Conservation (phyloP, 2,797 vertebrate genomes). For the Pangasius mekongensis region DNA sequence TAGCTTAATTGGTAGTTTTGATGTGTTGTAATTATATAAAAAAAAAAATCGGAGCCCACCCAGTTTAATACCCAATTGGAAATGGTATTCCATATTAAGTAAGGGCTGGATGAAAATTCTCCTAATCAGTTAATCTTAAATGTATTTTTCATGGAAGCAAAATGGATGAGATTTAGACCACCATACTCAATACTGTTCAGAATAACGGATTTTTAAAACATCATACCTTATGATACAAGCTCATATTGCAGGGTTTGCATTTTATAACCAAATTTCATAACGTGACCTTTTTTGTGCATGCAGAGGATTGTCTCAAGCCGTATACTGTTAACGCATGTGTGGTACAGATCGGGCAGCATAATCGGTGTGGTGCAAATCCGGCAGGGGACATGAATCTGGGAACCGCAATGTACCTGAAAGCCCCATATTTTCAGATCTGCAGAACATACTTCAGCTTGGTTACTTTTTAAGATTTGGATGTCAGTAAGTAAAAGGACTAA, state of each 20-base stretch:
- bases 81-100: background rate
- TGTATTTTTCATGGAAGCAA: background rate
- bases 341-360: background rate
- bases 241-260: background rate
- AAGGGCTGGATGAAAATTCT: background rate
- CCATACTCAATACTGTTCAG: background rate
- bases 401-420: background rate
- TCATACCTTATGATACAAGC: background rate
- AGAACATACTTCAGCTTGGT: background rate
- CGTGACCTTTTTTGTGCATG: background rate
- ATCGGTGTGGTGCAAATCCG: background rate
- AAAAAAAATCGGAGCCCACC: background rate
- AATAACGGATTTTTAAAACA: background rate
- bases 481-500: background rate
- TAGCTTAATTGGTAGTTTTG: background rate
- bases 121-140: background rate
- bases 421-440: background rate
- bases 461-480: background rate
- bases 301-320: background rate
- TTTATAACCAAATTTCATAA: background rate
- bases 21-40: background rate
- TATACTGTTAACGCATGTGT: background rate
- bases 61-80: background rate
- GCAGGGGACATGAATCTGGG: background rate
- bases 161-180: background rate